These are phyloP conservation scores for Myrmecobius fasciatus DNA, from an alignment of 2,113 vertebrate species.

Conservation along the genomic window DNA sequence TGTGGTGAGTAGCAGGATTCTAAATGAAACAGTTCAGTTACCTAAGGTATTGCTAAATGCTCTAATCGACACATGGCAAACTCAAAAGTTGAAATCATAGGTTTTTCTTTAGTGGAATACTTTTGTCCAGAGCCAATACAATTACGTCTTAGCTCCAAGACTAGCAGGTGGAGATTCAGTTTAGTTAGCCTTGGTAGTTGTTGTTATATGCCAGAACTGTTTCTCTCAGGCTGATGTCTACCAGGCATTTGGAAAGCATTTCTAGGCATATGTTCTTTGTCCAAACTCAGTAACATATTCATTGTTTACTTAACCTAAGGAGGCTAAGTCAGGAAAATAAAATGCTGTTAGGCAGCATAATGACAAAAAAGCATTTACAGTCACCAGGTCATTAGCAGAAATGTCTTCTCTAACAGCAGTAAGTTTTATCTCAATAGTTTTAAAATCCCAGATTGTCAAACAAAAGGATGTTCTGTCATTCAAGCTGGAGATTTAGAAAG, in stretches of 20 bases:
- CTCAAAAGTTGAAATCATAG: not conserved
- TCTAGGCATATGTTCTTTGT: slow-evolving; percentile 19
- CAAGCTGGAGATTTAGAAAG: not conserved
- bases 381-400: not conserved
- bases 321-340: not conserved
- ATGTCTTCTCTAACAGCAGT: not conserved
- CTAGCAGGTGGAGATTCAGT: not conserved
- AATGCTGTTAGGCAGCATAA: not conserved
- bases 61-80: not conserved
- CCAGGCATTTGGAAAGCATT: not conserved
- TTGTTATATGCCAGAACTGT: slow-evolving; percentile 14
- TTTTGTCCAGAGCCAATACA: not conserved
- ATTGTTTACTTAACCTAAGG: not conserved
- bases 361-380: slow-evolving; percentile 19
- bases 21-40: not conserved
- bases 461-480: not conserved
- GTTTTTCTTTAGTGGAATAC: not conserved
- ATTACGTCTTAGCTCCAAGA: slow-evolving; percentile 5
- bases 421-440: not conserved
- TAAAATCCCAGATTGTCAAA: not conserved
- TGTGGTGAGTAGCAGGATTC: not conserved
- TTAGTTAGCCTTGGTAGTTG: slow-evolving; percentile 12
- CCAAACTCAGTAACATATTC: not conserved
- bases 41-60: no score
- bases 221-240: not conserved